These are phyloP conservation scores for Pangasius larnaudii DNA, from an alignment of 2,797 vertebrate species.

Conservation along the genomic window DNA sequence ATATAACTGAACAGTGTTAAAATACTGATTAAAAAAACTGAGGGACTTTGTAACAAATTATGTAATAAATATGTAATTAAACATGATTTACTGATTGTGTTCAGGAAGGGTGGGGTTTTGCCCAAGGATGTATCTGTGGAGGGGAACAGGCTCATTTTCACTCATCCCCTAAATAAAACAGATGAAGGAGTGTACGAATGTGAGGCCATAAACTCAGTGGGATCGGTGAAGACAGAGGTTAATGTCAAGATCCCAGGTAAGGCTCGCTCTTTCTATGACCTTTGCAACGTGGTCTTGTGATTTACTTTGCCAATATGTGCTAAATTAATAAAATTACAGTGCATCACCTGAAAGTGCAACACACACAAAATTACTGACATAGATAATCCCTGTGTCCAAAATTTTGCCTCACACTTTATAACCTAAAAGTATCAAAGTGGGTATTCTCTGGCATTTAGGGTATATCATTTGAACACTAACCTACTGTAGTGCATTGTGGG, in stretches of 20 bases:
- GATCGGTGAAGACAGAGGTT: constrained; percentile 60
- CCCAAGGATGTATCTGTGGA: constrained; percentile 58
- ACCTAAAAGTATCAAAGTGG: not conserved
- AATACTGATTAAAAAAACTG: not conserved
- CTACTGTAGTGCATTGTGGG: not conserved
- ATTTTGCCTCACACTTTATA: not conserved
- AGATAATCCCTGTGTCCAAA: not conserved
- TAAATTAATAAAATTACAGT: not conserved
- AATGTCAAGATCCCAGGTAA: constrained; percentile 45
- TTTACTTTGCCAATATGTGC: not conserved
- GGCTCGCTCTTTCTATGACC: not conserved
- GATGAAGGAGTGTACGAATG: constrained; percentile 73
- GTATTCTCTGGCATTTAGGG: not conserved
- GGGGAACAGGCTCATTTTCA: constrained; percentile 67
- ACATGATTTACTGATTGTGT: not conserved
- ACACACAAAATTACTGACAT: not conserved
- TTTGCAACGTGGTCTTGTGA: not conserved
- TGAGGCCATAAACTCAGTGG: constrained; percentile 63
- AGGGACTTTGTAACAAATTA: not conserved
- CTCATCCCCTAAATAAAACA: constrained; percentile 61
- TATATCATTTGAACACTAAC: not conserved
- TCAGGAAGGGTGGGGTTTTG: constrained; percentile 67
- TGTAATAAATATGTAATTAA: not conserved
- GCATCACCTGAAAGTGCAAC: not conserved
- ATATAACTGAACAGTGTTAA: not conserved